phyloP scores from a whole-genome alignment of 2,888 invertebrate genomes.

The Chydorus sphaericus region DNA sequence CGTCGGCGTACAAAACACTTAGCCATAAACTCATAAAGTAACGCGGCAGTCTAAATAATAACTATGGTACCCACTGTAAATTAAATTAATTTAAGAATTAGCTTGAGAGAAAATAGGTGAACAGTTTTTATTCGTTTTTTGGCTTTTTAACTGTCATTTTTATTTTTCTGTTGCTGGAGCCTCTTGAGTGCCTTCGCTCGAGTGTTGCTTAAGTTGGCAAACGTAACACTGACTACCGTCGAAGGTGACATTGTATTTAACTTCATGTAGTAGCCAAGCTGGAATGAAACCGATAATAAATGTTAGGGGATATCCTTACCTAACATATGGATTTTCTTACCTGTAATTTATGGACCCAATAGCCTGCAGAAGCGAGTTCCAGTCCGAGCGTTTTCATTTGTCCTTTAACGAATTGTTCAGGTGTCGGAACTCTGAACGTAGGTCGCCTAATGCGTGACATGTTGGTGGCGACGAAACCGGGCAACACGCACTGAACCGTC shows the following conservation, averaged over 20 bases:
- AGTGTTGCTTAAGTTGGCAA: conserved; percentile 10
- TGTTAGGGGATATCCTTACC: neutral
- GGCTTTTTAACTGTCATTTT: no score
- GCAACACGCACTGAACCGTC: conserved; percentile 62
- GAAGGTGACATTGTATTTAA: neutral
- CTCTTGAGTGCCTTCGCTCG: conserved; percentile 12
- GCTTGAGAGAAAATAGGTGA: no score
- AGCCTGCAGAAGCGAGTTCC: conserved; percentile 29
- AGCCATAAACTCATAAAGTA: no score
- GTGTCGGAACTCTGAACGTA: conserved; percentile 21
- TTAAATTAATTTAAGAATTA: no score
- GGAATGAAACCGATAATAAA: neutral
- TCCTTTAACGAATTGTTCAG: conserved; percentile 22
- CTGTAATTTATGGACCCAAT: conserved; percentile 32
- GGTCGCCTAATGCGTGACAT: conserved; percentile 58
- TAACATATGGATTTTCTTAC: no score
- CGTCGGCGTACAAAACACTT: no score
- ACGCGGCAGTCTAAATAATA: no score
- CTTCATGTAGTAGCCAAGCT: neutral
- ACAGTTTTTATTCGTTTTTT: no score
- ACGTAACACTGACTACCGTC: neutral
- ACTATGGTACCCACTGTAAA: no score
- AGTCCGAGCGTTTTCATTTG: conserved; percentile 31
- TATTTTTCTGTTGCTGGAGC: neutral
- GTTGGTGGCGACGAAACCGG: conserved; percentile 81